Evolutionary conservation across 2,113 vertebrate species (phyloP), one percentile per base, ranked within the genome.

Genomic region (Coreoperca whiteheadi): DNA sequence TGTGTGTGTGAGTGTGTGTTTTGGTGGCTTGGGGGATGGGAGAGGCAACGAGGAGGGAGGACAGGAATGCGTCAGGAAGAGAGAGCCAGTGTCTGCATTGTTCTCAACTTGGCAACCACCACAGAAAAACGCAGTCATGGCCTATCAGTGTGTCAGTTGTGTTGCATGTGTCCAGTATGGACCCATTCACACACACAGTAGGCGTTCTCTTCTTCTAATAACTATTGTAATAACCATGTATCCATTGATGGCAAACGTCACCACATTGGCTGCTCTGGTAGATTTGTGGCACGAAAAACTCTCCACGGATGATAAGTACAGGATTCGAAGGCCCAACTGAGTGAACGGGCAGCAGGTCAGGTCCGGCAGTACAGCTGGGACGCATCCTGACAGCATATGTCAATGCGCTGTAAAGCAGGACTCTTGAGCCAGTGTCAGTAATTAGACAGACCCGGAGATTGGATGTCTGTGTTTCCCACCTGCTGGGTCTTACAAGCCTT

Each of bases 401-500:
- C 82, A 75, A 56, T 56, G 6, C 63, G 66, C 51, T 76, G 43
- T 70, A 63, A 78, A 80, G 78, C 34, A 79, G 74, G 70, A 74
- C 71, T 78, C 32, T 79, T 56, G n/a, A 74, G 50, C 11, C 69
- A 53, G 56, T 83, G 77, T 77, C 81, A 82, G 81, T 86, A 85
- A 92, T 91, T 77, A 90, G 74, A 86, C 74, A 60, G 61, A 74
- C 0, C 30, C 4, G 3, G 46, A 80, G 82, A 84, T 75, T 73
- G 69, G 79, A 61, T 11, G 72, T 61, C 60, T 86, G 72, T 2
- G 12, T 68, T 63, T 77, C 43, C 77, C 80, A 87, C 89, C 88
- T 89, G 89, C 91, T 88, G 83, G 28, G 70, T 51, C 43, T 11
- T 61, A 85, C 66, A 79, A 83, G 89, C 90, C 85, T 64, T 72